These are phyloP conservation scores for Rotaria macrura DNA, from an alignment of 2,888 invertebrate genomes.

Conservation along the genomic window DNA sequence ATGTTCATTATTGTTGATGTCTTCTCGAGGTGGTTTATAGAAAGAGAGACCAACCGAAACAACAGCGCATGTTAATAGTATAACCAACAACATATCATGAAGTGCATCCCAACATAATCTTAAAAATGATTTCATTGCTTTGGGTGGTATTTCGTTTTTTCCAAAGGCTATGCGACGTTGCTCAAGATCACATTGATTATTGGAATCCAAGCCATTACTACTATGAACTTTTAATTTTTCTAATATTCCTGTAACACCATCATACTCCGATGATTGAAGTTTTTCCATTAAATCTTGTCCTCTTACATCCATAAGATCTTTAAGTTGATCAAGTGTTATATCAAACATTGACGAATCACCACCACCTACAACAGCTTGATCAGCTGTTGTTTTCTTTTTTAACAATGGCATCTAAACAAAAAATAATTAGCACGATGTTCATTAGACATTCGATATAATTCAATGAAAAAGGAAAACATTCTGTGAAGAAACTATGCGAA, in stretches of 20 bases:
- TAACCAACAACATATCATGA: constrained; percentile 91
- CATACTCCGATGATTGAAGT: background rate
- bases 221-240: constrained; percentile 13
- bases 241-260: background rate
- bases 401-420: too few relatives aligned
- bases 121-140: constrained; percentile 92
- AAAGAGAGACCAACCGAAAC: constrained; percentile 30
- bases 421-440: too few relatives aligned
- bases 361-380: too few relatives aligned
- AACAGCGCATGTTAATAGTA: constrained; percentile 79
- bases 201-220: background rate
- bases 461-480: too few relatives aligned
- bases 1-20: background rate
- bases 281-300: constrained; percentile 19
- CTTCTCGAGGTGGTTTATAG: background rate
- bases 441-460: too few relatives aligned
- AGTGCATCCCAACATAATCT: constrained; percentile 93
- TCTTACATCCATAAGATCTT: constrained; percentile 21
- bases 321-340: background rate
- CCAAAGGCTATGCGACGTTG: constrained; percentile 52
- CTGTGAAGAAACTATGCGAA: too few relatives aligned
- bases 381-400: too few relatives aligned
- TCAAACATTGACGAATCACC: background rate
- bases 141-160: constrained; percentile 89
- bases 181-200: constrained; percentile 23